Conservation (phyloP, 2,888 invertebrate genomes). For the Enchytraeus crypticus region DNA sequence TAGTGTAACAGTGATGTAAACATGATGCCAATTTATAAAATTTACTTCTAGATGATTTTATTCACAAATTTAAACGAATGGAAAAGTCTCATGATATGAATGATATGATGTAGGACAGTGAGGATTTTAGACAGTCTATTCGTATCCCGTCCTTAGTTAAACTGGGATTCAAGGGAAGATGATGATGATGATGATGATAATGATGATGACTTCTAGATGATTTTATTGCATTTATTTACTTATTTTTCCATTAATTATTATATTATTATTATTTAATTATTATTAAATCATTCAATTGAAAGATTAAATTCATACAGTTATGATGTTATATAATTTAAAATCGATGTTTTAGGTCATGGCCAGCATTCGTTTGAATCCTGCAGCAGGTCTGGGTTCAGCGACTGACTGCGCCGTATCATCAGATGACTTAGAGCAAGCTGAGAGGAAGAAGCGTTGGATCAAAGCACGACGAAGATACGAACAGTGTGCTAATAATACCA, state of each 20-base stretch:
- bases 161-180: no score
- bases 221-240: not conserved
- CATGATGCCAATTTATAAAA: not conserved
- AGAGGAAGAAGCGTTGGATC: conserved; percentile 3
- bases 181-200: not conserved
- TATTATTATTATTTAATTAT: not conserved
- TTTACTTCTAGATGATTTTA: not conserved
- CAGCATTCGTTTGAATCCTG: conserved; percentile 4
- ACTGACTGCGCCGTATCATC: not conserved
- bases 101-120: no score
- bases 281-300: not conserved
- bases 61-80: no score
- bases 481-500: not conserved
- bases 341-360: conserved; percentile 11
- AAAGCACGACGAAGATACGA: conserved; percentile 7
- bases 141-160: no score
- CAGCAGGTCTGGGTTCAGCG: conserved; percentile 17
- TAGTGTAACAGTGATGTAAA: not conserved
- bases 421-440: conserved; percentile 3
- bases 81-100: not conserved
- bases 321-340: no score
- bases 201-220: no score
- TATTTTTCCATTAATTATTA: not conserved
- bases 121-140: no score
- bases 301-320: no score